Conservation (phyloP, 2,113 vertebrate species). For the Pollachius pollachius region DNA sequence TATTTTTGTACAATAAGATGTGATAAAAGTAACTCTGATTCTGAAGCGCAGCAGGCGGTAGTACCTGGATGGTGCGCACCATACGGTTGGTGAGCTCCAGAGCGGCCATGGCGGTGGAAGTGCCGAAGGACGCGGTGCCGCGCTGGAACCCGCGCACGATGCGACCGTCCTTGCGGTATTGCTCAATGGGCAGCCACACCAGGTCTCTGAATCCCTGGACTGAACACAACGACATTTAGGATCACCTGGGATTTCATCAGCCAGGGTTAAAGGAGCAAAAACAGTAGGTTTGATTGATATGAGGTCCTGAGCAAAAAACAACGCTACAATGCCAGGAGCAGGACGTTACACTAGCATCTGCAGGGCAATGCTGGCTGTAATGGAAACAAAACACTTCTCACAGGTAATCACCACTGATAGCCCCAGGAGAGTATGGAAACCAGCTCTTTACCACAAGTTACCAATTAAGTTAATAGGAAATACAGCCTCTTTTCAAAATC, state of each 20-base stretch:
- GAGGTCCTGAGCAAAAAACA: not conserved
- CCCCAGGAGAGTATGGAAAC: too few species aligned
- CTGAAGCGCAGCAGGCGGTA: not conserved
- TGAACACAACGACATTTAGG: conserved; percentile 52
- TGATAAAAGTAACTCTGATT: not conserved
- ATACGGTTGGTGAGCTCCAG: conserved; percentile 95
- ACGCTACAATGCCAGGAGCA: not conserved
- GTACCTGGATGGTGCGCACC: conserved; percentile 96
- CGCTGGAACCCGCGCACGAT: conserved; percentile 93
- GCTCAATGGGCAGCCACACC: conserved; percentile 98
- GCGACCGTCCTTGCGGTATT: conserved; percentile 94
- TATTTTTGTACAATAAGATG: too few species aligned
- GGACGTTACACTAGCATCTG: not conserved
- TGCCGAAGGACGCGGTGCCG: conserved; percentile 95
- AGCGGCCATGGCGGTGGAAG: conserved; percentile 96
- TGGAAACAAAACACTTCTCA: too few species aligned
- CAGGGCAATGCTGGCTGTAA: too few species aligned
- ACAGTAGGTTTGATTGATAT: not conserved
- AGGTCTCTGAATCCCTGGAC: conserved; percentile 95
- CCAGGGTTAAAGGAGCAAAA: not conserved
- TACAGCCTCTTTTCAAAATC: too few species aligned
- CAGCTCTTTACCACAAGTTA: too few species aligned
- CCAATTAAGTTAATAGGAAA: too few species aligned
- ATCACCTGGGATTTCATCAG: not conserved
- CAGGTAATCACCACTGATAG: too few species aligned